These are phyloP conservation scores for Intellagama lesueurii DNA, from an alignment of 2,797 vertebrate genomes.

Conservation along the genomic window DNA sequence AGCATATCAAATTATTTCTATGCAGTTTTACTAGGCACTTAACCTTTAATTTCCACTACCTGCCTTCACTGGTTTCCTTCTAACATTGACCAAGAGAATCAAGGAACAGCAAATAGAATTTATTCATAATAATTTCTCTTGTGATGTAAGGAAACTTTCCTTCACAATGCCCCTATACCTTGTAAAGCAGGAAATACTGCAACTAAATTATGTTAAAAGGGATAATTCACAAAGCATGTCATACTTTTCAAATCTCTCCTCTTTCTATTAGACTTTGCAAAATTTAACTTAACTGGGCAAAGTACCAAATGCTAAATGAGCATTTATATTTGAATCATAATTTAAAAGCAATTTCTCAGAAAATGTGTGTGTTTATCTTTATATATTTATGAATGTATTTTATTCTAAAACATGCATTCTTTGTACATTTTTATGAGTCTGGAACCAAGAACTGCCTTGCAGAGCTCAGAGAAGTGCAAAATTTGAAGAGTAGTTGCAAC, in stretches of 20 bases:
- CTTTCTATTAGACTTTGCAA: no score
- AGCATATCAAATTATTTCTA: not conserved
- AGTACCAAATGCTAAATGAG: no score
- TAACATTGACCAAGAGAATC: not conserved
- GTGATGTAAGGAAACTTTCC: not conserved
- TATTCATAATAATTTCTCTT: not conserved
- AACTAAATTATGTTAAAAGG: no score
- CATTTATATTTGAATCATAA: not conserved
- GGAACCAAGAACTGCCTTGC: not conserved
- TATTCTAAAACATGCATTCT: not conserved
- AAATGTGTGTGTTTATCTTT: no score
- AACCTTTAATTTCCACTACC: not conserved
- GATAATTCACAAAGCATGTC: no score
- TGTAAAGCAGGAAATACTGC: not conserved
- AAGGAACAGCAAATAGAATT: not conserved
- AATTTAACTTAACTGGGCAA: no score
- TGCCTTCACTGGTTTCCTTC: not conserved
- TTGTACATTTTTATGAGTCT: not conserved
- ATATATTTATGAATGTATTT: not conserved
- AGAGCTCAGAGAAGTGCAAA: not conserved
- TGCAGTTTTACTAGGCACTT: not conserved
- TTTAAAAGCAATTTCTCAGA: not conserved
- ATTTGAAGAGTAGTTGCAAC: not conserved
- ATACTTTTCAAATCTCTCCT: no score
- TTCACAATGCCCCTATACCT: not conserved